Conservation (phyloP, 2,113 vertebrate genomes). For the Cyprinodon brontotheroides region DNA sequence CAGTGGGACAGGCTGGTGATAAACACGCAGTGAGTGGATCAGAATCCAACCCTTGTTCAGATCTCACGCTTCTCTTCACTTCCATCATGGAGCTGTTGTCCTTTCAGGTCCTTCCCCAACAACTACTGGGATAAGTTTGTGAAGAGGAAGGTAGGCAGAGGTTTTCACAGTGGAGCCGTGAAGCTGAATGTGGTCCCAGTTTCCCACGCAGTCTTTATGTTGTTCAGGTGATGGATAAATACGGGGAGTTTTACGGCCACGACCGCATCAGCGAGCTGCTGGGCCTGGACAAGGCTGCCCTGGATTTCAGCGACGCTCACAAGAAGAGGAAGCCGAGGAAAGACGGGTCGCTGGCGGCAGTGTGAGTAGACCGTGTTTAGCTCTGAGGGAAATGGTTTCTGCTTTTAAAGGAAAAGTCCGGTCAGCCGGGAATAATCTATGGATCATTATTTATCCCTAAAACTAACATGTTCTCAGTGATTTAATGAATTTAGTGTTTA, state of each 20-base stretch:
- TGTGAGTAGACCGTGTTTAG: constrained; percentile 80
- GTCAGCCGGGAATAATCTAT: too few relatives aligned
- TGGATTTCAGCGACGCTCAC: constrained; percentile 94
- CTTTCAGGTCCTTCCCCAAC: constrained; percentile 93
- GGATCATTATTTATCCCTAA: too few relatives aligned
- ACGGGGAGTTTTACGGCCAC: constrained; percentile 95
- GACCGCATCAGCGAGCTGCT: constrained; percentile 95
- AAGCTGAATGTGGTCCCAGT: not conserved
- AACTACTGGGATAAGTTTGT: constrained; percentile 99
- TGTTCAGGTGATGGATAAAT: constrained; percentile 97
- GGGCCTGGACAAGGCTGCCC: constrained; percentile 94
- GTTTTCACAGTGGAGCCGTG: not conserved
- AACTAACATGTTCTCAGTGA: too few relatives aligned
- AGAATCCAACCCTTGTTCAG: not conserved
- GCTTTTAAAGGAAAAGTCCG: too few relatives aligned
- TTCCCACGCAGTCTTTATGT: not conserved
- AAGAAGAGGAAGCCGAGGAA: constrained; percentile 95
- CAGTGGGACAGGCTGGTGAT: constrained; percentile 98
- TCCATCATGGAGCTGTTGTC: not conserved
- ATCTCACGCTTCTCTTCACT: not conserved
- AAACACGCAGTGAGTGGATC: constrained; percentile 93
- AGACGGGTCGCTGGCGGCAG: constrained; percentile 90
- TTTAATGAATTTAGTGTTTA: too few relatives aligned
- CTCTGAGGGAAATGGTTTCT: too few relatives aligned
- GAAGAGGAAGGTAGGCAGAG: constrained; percentile 82